Evolutionary conservation across 2,113 vertebrate genomes (phyloP), one percentile per base, ranked within the genome.

Genomic region (Dasyurus viverrinus): DNA sequence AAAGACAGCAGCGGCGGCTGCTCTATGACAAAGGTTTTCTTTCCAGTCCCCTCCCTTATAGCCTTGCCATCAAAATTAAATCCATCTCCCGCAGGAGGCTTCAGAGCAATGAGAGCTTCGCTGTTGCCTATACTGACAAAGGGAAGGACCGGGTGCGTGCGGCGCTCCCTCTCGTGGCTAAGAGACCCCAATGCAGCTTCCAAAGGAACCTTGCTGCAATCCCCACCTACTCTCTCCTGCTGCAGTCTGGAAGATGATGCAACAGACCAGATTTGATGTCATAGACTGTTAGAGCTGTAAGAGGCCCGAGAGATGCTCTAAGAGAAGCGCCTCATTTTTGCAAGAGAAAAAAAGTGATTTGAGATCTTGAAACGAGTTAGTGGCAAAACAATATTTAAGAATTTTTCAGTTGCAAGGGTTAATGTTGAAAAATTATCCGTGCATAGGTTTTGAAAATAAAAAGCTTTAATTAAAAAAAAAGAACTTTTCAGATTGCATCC

Each of bases 111-210:
- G 97, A 53, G 95, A 91, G 76, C 93, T 57, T 93, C 19, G 23
- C 19, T 54, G 94, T 93, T 12, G 22, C 36, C 95, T 89, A 93
- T 90, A 91, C 93, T 94, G 96, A 98, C 98, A 98, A 98, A 98
- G 97, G 97, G 97, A 96, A 89, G 95, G 93, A 47, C 22, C 93
- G 36, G 30, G 93, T 1, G 96, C 53, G 92, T 76, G 93, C 97
- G 96, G 93, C 95, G 97, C 98, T 95, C 98, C 98, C 98, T 97
- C 98, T 52, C 92, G 94, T 68, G 96, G 95, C 93, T 94, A 42
- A 14, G 68, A 5, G 54, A 36, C 11, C 94, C 46, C 36, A 16
- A 0, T 84, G 53, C 57, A 7, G 95, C 95, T 92, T 42, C 24
- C 0, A 23, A 42, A 84, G 55, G 93, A 42, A 36, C 25, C 26